Percentiles rank a stretch among this genome's conserved stretches.
Evolutionary conservation across 1,140 invertebrate genomes (phyloP).

Genomic region (Drosophila azteca): DNA sequence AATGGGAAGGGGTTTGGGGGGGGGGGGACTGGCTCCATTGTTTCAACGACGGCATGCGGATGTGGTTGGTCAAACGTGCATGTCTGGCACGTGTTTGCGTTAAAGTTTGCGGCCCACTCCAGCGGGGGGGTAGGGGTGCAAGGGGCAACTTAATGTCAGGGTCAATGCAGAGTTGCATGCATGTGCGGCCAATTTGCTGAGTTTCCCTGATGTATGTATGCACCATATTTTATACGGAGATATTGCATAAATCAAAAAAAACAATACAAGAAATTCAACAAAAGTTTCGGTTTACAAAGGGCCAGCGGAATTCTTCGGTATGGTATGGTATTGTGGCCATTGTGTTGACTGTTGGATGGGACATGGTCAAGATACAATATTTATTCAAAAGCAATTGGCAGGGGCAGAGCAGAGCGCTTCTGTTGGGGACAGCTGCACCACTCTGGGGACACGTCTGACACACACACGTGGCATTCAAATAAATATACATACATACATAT

Average conservation of each 20-base stretch:
- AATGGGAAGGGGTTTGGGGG: too few relatives aligned
- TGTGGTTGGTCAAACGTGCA: constrained; percentile 75
- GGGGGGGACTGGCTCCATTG: constrained; percentile 38
- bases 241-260: constrained; percentile 67
- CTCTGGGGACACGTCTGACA: constrained; percentile 54
- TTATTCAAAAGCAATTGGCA: constrained; percentile 66
- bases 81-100: constrained; percentile 70
- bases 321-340: constrained; percentile 19
- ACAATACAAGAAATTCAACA: constrained; percentile 23
- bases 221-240: constrained; percentile 35
- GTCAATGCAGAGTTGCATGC: constrained; percentile 61
- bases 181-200: constrained; percentile 54
- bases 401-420: constrained; percentile 20
- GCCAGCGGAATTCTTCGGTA: constrained; percentile 14
- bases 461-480: constrained; percentile 54
- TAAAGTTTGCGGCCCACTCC: constrained; percentile 40
- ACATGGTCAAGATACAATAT: constrained; percentile 50
- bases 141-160: constrained; percentile 67
- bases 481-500: too few relatives aligned
- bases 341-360: constrained; percentile 5
- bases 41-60: constrained; percentile 53
- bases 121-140: too few relatives aligned
- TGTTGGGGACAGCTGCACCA: constrained; percentile 61
- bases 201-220: constrained; percentile 33
- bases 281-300: constrained; percentile 41